Percentiles rank a stretch among this genome's conserved stretches.
Conservation (phyloP, 2,797 vertebrate genomes). For the Nyctibius grandis region DNA sequence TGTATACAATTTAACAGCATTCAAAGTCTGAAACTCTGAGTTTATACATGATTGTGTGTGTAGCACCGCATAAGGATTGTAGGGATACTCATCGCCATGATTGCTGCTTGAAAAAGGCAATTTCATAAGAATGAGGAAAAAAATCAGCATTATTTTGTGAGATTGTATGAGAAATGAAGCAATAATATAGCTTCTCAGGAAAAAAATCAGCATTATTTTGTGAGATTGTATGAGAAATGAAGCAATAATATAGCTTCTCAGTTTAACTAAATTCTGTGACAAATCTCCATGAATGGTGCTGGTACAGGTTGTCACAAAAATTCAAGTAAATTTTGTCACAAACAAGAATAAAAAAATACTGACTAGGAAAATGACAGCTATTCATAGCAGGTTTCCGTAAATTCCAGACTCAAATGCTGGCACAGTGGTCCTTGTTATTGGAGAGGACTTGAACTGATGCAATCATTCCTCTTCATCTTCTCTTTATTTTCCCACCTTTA, state of each 20-base stretch:
- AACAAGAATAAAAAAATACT: background rate
- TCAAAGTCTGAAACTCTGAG: background rate
- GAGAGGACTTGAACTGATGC: conserved; percentile 2
- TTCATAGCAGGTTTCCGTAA: background rate
- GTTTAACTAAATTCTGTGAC: background rate
- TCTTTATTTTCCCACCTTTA: conserved; percentile 24
- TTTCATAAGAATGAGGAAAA: background rate
- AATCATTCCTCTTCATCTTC: conserved; percentile 36
- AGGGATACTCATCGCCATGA: background rate
- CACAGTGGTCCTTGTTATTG: conserved; percentile 8
- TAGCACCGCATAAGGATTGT: background rate
- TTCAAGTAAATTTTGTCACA: background rate
- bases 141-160: background rate
- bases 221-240: background rate
- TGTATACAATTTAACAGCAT: background rate
- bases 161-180: background rate
- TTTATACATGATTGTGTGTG: background rate
- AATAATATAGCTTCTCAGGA: background rate
- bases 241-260: background rate
- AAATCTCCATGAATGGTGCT: background rate
- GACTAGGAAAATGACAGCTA: background rate
- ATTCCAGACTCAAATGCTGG: background rate
- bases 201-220: background rate
- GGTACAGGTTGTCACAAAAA: background rate
- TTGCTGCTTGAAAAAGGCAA: background rate